Evolutionary conservation across 1,140 invertebrate species (phyloP), one percentile per base, ranked within the genome.

Genomic region (Drosophila suzukii): DNA sequence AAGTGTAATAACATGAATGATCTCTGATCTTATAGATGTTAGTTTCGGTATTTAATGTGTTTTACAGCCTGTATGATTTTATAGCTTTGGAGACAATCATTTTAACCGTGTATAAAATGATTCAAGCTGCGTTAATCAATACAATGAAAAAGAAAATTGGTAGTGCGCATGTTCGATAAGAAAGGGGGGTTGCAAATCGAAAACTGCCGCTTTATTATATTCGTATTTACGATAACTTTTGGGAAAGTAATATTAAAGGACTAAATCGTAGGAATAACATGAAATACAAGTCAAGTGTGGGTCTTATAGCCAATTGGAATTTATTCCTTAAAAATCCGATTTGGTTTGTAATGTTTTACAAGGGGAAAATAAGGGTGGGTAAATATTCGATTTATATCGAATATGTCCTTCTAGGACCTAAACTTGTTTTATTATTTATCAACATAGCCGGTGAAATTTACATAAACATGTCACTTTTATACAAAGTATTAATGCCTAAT

Each of bases 21-120:
- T 43, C 7, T 27, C 13, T 6, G 32, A 63, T 56, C 47, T 30
- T 27, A 39, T 17, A 44, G n/a, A n/a, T 24, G n/a, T 12, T 32
- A 50, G n/a, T 43, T 15, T 38, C 30, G 49, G 49, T 51, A 51
- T 49, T 56, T 43, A 30, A 51, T 70, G 57, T 49, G 46, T 58
- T 61, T 92, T 89, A 92, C 91, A 92, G 88, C 81, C 91, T 90
- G 75, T 92, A 92, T 68, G 91, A 90, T 65, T 92, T 91, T 38
- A 92, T 91, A 63, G 91, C 85, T 81, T 91, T 91, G 38, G 90
- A 91, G 41, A 82, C 81, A 82, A 91, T 91, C 90, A 91, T 91
- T 90, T 91, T 88, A 66, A 80, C 66, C 66, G 67, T 71, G 62
- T 75, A 63, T 68, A 47, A 59, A 67, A 67, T 60, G 61, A 79